These are phyloP conservation scores for Drosophila kikkawai DNA, from an alignment of 1,140 invertebrate genomes.

Conservation along the genomic window DNA sequence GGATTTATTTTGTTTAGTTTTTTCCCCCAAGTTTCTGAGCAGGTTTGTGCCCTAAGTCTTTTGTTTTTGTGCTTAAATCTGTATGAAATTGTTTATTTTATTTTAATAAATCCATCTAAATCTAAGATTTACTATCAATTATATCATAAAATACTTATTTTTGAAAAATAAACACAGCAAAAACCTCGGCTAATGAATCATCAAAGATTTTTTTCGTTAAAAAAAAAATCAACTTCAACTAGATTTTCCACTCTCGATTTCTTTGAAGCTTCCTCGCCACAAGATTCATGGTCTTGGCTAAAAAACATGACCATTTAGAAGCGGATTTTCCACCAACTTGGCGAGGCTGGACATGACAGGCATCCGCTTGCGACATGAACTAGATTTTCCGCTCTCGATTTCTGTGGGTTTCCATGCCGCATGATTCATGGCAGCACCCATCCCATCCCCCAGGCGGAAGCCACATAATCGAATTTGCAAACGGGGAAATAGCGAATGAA, in stretches of 20 bases:
- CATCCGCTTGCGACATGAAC: constrained; percentile 16
- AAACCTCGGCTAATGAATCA: background rate
- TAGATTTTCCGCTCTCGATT: constrained; percentile 38
- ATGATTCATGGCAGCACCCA: constrained; percentile 30
- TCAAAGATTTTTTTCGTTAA: background rate
- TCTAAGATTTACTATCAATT: background rate
- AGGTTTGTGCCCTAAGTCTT: constrained; percentile 50
- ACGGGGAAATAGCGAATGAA: constrained; percentile 30
- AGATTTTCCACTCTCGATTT: constrained; percentile 22
- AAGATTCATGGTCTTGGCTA: constrained; percentile 22
- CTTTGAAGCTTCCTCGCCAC: background rate
- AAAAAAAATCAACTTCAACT: no score
- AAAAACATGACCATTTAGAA: constrained; percentile 12
- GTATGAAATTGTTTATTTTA: background rate
- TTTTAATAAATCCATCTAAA: background rate
- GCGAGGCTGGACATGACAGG: constrained; percentile 2
- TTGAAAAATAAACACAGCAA: background rate
- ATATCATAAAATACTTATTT: background rate
- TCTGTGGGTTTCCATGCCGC: constrained; percentile 39
- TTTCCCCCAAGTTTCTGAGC: background rate
- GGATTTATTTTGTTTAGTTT: background rate
- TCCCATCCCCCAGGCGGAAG: constrained; percentile 37
- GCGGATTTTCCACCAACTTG: constrained; percentile 3
- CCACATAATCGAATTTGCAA: constrained; percentile 22
- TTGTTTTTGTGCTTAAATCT: constrained; percentile 16